Evolutionary conservation across 2,113 vertebrate species (phyloP).

Genomic region (Heliornis fulica): DNA sequence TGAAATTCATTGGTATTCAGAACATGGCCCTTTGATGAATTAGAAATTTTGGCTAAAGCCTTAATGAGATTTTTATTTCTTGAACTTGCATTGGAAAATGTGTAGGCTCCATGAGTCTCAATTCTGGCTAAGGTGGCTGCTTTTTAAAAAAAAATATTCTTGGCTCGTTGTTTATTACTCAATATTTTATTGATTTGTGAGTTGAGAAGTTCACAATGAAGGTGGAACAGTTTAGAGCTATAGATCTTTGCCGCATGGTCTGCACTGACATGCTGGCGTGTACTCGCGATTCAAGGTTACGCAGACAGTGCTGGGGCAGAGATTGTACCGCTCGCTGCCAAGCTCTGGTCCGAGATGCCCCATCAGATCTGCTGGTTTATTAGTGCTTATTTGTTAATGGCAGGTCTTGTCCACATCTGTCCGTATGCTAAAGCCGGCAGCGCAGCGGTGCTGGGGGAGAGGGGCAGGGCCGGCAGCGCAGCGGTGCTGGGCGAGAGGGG

Average conservation of each 20-base stretch:
- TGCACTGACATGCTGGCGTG: not conserved
- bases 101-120: not conserved
- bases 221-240: not conserved
- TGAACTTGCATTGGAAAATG: not conserved
- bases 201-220: not conserved
- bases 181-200: not conserved
- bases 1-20: conserved; percentile 57
- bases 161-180: not conserved
- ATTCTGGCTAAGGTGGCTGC: not conserved
- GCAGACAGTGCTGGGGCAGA: not conserved
- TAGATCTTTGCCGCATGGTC: not conserved
- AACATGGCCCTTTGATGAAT: conserved; percentile 48
- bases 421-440: fast-evolving
- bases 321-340: too few species aligned
- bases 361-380: fast-evolving
- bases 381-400: not conserved
- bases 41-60: conserved; percentile 60
- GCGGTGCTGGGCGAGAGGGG: not conserved
- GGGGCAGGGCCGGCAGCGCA: fast-evolving
- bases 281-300: not conserved
- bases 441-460: not conserved
- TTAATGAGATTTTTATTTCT: conserved; percentile 60
- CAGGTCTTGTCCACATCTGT: not conserved
- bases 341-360: too few species aligned
- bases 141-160: not conserved